Evolutionary conservation across 2,113 vertebrate genomes (phyloP).

Genomic region (Alectura lathami): DNA sequence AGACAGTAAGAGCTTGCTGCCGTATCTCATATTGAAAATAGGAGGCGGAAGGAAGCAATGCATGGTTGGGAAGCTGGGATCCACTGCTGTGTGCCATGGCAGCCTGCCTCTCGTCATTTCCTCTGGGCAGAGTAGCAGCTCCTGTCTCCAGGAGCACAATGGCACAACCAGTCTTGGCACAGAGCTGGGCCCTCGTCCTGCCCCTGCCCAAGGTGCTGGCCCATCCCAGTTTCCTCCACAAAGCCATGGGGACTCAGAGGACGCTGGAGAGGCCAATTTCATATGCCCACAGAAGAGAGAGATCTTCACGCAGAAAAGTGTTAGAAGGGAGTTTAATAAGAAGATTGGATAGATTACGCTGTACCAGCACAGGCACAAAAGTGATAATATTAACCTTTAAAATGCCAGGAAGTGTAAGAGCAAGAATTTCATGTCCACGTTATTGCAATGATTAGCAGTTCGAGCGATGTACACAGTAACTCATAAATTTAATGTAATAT

Average conservation of each 20-base stretch:
- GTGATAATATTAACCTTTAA: neutral
- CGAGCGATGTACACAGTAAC: neutral
- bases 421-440: neutral
- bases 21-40: neutral
- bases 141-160: neutral
- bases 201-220: fast-evolving
- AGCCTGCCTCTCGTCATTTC: neutral
- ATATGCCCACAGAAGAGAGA: neutral
- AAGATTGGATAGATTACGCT: neutral
- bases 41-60: neutral
- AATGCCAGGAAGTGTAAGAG: neutral
- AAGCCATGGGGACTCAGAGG: fast-evolving
- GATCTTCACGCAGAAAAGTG: neutral
- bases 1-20: neutral
- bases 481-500: neutral
- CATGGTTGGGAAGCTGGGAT: neutral
- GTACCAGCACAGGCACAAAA: neutral
- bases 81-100: fast-evolving
- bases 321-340: neutral
- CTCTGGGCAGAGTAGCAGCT: neutral
- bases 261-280: neutral
- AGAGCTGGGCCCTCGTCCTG: fast-evolving
- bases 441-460: neutral
- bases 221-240: neutral
- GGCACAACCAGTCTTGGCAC: neutral